Conservation (phyloP, 2,113 vertebrate species). For the Perognathus longimembris region DNA sequence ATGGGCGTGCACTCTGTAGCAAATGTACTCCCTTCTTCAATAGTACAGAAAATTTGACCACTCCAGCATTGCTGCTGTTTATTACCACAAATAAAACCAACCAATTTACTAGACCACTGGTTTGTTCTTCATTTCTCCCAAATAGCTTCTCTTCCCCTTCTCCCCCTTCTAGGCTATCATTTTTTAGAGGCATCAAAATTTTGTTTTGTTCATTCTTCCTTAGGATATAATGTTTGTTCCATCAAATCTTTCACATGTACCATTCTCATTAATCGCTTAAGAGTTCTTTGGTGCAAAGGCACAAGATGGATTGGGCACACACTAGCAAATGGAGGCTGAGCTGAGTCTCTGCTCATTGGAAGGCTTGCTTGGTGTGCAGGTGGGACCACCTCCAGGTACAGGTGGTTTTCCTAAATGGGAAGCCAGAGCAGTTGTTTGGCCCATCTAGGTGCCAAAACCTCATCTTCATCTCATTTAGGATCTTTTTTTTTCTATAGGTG, state of each 20-base stretch:
- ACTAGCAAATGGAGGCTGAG: neutral
- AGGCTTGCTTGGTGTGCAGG: neutral
- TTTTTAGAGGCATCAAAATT: neutral
- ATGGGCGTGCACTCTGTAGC: neutral
- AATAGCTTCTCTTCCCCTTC: neutral
- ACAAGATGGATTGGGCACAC: neutral
- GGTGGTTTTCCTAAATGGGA: neutral
- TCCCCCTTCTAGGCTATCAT: neutral
- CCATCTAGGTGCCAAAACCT: neutral
- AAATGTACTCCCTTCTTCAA: neutral
- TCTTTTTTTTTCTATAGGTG: neutral
- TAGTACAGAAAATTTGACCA: neutral
- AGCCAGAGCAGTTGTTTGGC: neutral
- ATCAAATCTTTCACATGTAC: neutral
- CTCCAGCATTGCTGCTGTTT: rapidly evolving
- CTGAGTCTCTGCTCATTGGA: neutral
- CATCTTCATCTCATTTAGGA: neutral
- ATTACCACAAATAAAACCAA: neutral
- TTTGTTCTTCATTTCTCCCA: neutral
- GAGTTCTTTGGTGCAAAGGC: neutral
- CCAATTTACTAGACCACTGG: neutral
- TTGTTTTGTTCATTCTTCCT: neutral
- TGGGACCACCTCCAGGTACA: neutral
- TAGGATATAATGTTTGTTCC: neutral
- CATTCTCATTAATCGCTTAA: neutral